Conservation (phyloP, 2,888 invertebrate species). For the Coelogynopora nodosa region DNA sequence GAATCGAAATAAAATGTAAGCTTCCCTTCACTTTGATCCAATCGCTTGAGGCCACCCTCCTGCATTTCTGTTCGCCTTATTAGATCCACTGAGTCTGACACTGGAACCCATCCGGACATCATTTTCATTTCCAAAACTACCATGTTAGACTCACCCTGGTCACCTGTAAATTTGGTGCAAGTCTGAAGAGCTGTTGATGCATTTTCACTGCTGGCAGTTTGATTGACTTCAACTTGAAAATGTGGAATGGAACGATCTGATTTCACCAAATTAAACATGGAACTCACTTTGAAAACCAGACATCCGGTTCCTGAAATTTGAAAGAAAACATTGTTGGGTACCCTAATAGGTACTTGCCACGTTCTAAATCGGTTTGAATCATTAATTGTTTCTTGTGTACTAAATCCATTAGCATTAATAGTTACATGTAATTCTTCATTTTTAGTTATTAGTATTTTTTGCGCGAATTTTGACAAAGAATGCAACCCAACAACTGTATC, state of each 20-base stretch:
- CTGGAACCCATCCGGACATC: slow-evolving; percentile 9
- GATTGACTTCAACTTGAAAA: neutral
- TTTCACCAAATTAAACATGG: neutral
- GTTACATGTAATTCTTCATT: neutral
- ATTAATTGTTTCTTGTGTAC: neutral
- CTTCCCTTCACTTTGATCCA: neutral
- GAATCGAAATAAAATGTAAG: neutral
- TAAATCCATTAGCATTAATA: neutral
- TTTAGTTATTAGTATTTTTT: neutral
- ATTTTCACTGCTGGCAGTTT: neutral
- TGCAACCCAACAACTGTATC: slow-evolving; percentile 30
- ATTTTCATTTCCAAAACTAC: slow-evolving; percentile 26
- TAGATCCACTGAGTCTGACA: neutral
- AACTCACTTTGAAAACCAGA: neutral
- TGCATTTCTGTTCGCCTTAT: neutral
- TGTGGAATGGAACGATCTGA: neutral
- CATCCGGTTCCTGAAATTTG: neutral
- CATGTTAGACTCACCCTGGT: neutral
- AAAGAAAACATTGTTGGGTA: neutral
- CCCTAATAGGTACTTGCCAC: neutral
- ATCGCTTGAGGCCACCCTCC: neutral
- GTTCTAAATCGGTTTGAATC: neutral
- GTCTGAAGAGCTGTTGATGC: neutral
- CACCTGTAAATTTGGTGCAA: neutral
- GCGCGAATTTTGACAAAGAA: neutral